Evolutionary conservation across 2,888 invertebrate genomes (phyloP), one percentile per base, ranked within the genome.

Genomic region (Gonocerus acuteangulatus): DNA sequence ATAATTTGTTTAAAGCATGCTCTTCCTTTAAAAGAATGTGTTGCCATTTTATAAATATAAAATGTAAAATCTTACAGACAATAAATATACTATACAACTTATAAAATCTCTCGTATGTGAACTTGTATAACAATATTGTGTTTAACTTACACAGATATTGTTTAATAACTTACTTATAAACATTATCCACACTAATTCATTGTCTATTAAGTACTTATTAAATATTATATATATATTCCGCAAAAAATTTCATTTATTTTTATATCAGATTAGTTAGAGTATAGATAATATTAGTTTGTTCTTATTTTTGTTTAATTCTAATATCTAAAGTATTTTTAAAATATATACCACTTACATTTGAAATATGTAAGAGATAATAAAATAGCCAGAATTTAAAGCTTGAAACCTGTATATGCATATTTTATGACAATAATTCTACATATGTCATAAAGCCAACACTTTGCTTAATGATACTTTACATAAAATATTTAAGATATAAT

Each of bases 371-470:
- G 22, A 54, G 21, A 42, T 21, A 42, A 39, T 22, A n/a, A 54
- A 54, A 54, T 21, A 39, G 36, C 36, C 54, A 54, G 23, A 54
- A 54, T 54, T 54, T 54, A 54, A 54, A 54, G 54, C 54, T 54
- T 36, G 42, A 22, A 54, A 54, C 54, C 54, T 54, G 39, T 54
- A 22, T 42, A 54, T 54, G 51, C 36, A 39, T 42, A 54, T 54
- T 39, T 54, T 54, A 54, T 54, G 42, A 54, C 42, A 54, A 42
- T 54, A 54, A 23, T 21, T 54, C 39, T n/a, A n/a, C 15, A 39
- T n/a, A 47, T 47, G 21, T 47, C 19, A 47, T 47, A 47, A 47
- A 47, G 47, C 19, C 7, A 7, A 47, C 15, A 47, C 47, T 11
- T 19, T 47, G 18, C 11, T 19, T 47, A 18, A 19, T 18, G 11